These are phyloP conservation scores for Vanessa cardui DNA, from an alignment of 2,888 invertebrate genomes.

Conservation along the genomic window DNA sequence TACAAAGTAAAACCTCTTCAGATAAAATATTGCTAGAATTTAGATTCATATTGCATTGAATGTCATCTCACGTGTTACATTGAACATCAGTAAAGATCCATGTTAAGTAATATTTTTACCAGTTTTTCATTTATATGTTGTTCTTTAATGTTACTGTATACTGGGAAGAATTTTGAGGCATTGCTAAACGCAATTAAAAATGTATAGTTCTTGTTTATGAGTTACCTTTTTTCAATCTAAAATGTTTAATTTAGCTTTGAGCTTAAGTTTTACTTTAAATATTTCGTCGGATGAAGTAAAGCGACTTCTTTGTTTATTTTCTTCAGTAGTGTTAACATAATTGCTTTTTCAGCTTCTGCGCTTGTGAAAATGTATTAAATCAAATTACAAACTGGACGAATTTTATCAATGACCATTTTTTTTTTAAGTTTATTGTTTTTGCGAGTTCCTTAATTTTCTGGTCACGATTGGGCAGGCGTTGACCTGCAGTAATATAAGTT, in stretches of 20 bases:
- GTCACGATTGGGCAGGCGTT: slow-evolving; percentile 10
- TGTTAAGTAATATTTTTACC: no score
- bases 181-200: no score
- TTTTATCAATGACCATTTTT: background rate
- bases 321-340: slow-evolving; percentile 17
- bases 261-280: slow-evolving; percentile 8
- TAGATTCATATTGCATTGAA: no score
- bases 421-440: no score
- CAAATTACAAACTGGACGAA: background rate
- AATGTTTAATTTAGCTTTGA: background rate
- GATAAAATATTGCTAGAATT: no score
- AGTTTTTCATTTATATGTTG: no score
- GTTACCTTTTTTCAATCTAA: no score
- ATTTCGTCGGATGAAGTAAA: slow-evolving; percentile 4
- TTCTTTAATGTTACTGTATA: background rate
- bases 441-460: slow-evolving; percentile 7
- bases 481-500: background rate
- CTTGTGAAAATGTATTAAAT: slow-evolving; percentile 16
- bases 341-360: slow-evolving; percentile 24
- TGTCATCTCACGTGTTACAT: no score
- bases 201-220: no score
- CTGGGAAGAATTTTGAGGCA: background rate
- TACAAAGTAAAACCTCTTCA: no score
- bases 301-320: slow-evolving; percentile 24
- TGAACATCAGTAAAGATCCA: no score